Evolutionary conservation across 2,113 vertebrate species (phyloP).

Genomic region (Helogale parvula): DNA sequence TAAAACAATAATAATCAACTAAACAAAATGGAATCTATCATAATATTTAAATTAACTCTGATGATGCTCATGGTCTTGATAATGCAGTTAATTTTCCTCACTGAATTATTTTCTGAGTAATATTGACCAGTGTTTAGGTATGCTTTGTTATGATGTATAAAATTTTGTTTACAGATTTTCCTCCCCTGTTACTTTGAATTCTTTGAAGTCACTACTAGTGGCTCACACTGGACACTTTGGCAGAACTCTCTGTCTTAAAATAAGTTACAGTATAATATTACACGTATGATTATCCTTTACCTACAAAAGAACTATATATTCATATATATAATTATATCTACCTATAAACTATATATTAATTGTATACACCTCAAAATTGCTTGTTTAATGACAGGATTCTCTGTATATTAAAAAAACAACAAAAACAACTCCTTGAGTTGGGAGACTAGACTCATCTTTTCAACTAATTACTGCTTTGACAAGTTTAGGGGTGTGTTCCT

Average conservation of each 20-base stretch:
- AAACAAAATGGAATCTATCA: not conserved
- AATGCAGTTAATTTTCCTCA: not conserved
- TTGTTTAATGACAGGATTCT: not conserved
- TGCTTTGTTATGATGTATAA: not conserved
- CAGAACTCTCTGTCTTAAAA: not conserved
- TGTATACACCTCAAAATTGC: not conserved
- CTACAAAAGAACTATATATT: not conserved
- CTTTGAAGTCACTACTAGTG: not conserved
- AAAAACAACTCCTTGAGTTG: not conserved
- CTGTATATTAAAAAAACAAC: not conserved
- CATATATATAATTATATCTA: not conserved
- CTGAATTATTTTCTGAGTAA: not conserved
- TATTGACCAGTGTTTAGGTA: not conserved
- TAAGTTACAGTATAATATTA: not conserved
- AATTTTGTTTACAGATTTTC: not conserved
- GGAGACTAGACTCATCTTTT: not conserved
- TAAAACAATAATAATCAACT: no score
- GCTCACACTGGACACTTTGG: not conserved
- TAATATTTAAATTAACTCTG: not conserved
- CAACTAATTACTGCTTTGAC: not conserved
- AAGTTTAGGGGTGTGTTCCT: not conserved
- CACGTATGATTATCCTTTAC: not conserved
- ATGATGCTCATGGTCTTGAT: not conserved
- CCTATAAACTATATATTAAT: not conserved
- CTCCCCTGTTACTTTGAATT: not conserved